Base-by-base conservation (phyloP, 2,797 vertebrate species). In the Tamandua tetradactyla region DNA sequence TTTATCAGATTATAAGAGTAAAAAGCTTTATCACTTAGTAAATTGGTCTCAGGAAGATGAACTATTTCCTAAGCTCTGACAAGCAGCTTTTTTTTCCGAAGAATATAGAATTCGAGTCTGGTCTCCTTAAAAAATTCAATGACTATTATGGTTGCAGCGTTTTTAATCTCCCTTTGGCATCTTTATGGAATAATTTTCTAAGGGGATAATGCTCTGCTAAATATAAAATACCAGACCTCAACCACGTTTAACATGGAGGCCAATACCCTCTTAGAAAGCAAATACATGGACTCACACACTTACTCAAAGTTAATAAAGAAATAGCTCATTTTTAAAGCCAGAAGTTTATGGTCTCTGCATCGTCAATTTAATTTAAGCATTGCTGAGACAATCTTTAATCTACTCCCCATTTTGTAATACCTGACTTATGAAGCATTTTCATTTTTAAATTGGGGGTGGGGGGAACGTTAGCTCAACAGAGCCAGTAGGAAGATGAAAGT, bases 351-450 rank as follows among this genome's bases (percentile, higher is more conserved):
- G 93, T 96, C 96, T 89, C 97, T 94, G 90, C 87, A 89, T 96
- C 96, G 35, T 91, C 79, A 64, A 49, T 97, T 98, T 97, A 97
- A 91, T 96, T 97, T 95, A 97, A 93, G 76, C 93, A 96, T 95
- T 96, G 96, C 96, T 97, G 95, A 98, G 98, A 98, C 97, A 92
- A 97, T 97, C 97, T 97, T 96, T 95, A 96, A 97, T 85, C 87
- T 97, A 84, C 94, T 97, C 93, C 84, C 94, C 87, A 78, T 94
- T 97, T 97, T 97, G 81, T 94, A 91, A 42, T 90, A 87, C 84
- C 92, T 96, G 87, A 75, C 91, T 97, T 97, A 95, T 74, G 96
- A 89, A 57, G 79, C 93, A 97, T 94, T 96, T 89, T 89, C 71
- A 55, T 37, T 2, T 96, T 66, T 94, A 95, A 96, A 96, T 96